A percentile compares a stretch with the other conserved stretches of the same genome.
Evolutionary conservation across 2,113 vertebrate genomes (phyloP).

Genomic region (Columbina picui): DNA sequence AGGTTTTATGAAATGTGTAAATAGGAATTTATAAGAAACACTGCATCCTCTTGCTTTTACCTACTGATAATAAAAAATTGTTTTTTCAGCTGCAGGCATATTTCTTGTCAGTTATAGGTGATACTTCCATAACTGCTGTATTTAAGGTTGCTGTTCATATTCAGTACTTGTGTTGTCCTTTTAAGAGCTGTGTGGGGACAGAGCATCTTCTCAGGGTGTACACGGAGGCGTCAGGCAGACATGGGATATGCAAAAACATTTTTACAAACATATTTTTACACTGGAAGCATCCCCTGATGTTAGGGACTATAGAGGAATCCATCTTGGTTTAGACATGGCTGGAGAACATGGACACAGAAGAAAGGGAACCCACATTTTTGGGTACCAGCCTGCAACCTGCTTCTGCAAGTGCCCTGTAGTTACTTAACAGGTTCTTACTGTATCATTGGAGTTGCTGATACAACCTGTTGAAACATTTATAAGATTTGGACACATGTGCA

Average conservation of each 20-base stretch:
- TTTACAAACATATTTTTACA: not conserved
- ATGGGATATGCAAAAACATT: too few species aligned
- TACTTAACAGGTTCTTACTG: not conserved
- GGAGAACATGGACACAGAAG: not conserved
- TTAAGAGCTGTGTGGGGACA: not conserved
- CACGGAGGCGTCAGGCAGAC: too few species aligned
- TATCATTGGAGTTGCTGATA: not conserved
- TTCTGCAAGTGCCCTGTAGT: not conserved
- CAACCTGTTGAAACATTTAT: not conserved
- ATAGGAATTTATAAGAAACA: not conserved
- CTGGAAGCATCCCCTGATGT: not conserved
- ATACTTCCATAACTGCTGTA: not conserved
- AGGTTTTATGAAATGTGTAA: slow-evolving; percentile 19
- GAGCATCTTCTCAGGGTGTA: not conserved
- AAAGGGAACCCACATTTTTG: not conserved
- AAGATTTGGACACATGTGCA: not conserved
- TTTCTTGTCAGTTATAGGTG: not conserved
- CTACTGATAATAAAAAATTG: not conserved
- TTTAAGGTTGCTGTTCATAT: not conserved
- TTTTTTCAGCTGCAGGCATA: not conserved
- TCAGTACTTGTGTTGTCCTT: not conserved
- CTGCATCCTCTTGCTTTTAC: not conserved
- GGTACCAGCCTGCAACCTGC: not conserved
- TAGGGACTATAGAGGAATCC: not conserved
- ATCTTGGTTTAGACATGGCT: not conserved